Conservation (phyloP, 2,797 vertebrate species). For the Neopelma chrysocephalum region DNA sequence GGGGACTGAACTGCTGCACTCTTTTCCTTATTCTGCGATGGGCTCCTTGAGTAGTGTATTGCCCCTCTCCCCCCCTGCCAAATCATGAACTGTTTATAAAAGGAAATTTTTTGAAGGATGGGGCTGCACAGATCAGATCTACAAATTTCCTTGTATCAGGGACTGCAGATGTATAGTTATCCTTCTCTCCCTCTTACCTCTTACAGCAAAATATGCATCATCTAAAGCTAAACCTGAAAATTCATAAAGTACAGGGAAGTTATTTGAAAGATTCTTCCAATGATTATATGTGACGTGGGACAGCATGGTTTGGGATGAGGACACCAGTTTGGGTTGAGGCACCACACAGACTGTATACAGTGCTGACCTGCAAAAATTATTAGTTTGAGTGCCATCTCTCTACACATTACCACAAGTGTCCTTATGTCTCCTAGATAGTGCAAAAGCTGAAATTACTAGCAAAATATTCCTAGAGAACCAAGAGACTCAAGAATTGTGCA, state of each 20-base stretch:
- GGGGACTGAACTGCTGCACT: not conserved
- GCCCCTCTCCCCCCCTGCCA: not conserved
- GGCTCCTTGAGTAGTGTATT: not conserved
- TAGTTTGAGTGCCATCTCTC: not conserved
- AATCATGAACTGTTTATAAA: not conserved
- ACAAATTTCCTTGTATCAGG: not conserved
- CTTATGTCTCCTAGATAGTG: not conserved
- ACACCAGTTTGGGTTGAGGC: not conserved
- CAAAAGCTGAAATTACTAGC: not conserved
- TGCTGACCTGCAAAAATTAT: not conserved
- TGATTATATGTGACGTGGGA: not conserved
- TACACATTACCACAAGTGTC: not conserved
- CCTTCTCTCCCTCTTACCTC: not conserved
- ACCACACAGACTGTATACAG: not conserved
- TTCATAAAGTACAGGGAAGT: not conserved
- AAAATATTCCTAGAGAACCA: not conserved
- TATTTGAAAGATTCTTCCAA: not conserved
- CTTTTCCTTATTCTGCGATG: not conserved
- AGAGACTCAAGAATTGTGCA: fast-evolving
- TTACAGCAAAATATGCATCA: not conserved
- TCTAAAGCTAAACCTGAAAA: not conserved
- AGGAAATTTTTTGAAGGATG: not conserved
- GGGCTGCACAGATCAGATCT: not conserved
- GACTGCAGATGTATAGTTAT: not conserved
- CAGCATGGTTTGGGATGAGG: not conserved